Conservation (phyloP, 1,140 invertebrate species). For the Chionoecetes opilio region DNA sequence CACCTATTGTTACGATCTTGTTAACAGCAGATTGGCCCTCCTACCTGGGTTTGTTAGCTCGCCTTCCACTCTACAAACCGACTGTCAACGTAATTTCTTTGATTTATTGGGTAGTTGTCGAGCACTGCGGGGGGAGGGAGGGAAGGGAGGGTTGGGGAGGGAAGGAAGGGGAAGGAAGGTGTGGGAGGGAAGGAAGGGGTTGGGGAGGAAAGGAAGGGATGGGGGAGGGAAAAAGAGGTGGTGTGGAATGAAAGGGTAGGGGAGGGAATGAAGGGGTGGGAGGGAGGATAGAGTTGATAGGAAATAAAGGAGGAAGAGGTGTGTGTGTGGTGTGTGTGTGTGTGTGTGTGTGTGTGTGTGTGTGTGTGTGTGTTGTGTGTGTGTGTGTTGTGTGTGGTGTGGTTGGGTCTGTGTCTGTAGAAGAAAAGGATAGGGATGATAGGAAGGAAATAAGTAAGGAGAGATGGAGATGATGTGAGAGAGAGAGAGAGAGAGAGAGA, state of each 20-base stretch:
- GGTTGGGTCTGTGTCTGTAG: neutral
- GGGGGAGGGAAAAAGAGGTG: neutral
- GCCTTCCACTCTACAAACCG: slow-evolving; percentile 36
- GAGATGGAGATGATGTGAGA: neutral
- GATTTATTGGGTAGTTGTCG: slow-evolving; percentile 18
- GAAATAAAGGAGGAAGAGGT: no score
- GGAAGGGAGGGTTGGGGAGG: neutral
- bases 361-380: no score
- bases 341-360: no score
- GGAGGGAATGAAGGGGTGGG: neutral
- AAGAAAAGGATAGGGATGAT: no score
- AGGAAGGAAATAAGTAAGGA: no score
- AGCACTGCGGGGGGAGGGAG: neutral
- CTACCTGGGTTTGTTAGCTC: slow-evolving; percentile 44
- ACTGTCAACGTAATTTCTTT: slow-evolving; percentile 49
- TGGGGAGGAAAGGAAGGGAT: neutral
- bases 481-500: neutral
- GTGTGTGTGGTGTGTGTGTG: no score
- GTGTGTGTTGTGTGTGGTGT: no score
- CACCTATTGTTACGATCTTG: slow-evolving; percentile 59
- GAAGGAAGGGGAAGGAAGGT: neutral
- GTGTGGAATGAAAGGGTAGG: neutral
- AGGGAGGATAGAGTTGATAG: no score
- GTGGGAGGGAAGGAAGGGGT: neutral
- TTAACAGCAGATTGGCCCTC: slow-evolving; percentile 42